Percentiles rank a stretch among this genome's conserved stretches.
phyloP scores from a whole-genome alignment of 35 echinoderm and acorn worm species.

The Strongylocentrotus purpuratus region DNA sequence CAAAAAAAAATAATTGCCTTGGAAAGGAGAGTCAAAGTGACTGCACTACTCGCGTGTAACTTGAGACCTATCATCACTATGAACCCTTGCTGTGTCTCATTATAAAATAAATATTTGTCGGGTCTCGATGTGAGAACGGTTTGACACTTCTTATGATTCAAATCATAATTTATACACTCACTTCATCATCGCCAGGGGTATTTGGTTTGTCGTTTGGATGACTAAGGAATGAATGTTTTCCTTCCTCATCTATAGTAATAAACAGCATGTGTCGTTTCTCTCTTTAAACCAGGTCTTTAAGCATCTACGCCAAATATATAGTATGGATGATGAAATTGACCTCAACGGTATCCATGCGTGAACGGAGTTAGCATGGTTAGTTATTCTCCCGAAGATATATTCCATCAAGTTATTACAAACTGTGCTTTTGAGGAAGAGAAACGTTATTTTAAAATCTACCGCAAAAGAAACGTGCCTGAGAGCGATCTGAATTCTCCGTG shows the following conservation, averaged over 20 bases:
- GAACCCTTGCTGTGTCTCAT: neutral
- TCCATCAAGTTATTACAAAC: neutral
- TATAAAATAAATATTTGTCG: neutral
- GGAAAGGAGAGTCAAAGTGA: too few relatives aligned
- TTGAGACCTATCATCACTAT: too few relatives aligned
- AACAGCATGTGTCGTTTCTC: neutral
- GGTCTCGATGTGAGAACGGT: neutral
- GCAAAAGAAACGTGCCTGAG: neutral
- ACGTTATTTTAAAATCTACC: neutral
- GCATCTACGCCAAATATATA: neutral
- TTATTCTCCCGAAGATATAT: neutral
- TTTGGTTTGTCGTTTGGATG: neutral
- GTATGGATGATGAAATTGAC: neutral
- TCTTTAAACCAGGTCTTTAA: neutral
- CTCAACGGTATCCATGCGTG: neutral
- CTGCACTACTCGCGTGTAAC: too few relatives aligned
- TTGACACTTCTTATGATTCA: neutral
- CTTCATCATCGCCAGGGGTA: neutral
- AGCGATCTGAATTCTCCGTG: neutral
- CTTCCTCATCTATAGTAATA: neutral
- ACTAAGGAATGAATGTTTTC: constrained; percentile 12
- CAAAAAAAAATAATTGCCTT: too few relatives aligned
- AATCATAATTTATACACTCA: neutral
- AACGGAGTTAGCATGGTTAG: neutral
- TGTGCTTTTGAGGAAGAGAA: neutral